phyloP scores from a whole-genome alignment of 2,113 vertebrate genomes.

The Leptocoma aspasia region DNA sequence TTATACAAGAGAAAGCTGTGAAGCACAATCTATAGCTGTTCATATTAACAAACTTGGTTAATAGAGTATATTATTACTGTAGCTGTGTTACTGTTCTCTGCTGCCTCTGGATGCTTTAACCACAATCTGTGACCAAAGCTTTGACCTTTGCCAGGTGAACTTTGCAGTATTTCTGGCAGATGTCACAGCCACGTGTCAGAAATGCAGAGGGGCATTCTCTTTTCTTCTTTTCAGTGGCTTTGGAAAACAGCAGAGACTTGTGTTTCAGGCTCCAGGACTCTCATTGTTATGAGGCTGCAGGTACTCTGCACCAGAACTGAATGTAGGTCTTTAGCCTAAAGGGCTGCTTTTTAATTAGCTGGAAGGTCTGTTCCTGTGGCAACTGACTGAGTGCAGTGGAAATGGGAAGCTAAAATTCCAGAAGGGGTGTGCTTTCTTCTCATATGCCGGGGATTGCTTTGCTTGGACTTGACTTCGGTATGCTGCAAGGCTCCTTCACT shows the following conservation, averaged over 20 bases:
- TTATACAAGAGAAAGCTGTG: background rate
- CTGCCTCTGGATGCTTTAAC: background rate
- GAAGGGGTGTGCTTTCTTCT: background rate
- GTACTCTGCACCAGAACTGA: background rate
- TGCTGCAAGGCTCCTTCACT: background rate
- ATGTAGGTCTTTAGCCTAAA: background rate
- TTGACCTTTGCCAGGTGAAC: background rate
- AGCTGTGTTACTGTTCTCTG: background rate
- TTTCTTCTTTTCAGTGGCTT: background rate
- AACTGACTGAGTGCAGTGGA: background rate
- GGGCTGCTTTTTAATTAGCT: background rate
- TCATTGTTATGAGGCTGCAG: background rate
- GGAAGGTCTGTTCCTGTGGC: background rate
- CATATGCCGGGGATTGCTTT: fast-evolving
- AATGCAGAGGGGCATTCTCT: background rate
- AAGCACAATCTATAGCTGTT: background rate
- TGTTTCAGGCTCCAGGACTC: background rate
- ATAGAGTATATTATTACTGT: background rate
- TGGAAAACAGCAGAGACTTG: background rate
- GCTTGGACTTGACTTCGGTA: background rate
- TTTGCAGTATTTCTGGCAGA: background rate
- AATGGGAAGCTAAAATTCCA: background rate
- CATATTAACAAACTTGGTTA: background rate
- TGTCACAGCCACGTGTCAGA: background rate
- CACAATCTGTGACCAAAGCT: background rate